Evolutionary conservation across 2,888 invertebrate species (phyloP), one percentile per base, ranked within the genome.

Genomic region (Temnothorax ravouxi): DNA sequence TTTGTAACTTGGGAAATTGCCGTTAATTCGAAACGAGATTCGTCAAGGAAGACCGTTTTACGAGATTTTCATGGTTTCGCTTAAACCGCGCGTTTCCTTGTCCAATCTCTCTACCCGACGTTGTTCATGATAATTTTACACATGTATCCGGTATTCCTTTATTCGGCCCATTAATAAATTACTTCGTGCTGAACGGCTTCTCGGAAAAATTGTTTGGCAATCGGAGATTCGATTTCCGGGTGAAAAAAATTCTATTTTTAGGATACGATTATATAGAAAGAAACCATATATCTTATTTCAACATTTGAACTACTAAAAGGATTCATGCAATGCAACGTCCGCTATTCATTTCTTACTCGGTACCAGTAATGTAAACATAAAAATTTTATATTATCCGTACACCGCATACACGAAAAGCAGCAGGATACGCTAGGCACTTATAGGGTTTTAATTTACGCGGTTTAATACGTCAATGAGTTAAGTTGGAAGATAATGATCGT

Each of bases 1-100:
- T 76, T 41, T 18, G 41, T 11, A 86, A 87, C 80, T 82, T 81
- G 34, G 56, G 82, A 88, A 88, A 88, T 87, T 77, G 72, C 74
- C 1, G 76, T 61, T 80, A 83, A 83, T 80, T 87, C 76, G 21
- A 25, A 29, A 52, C 6, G 25, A 34, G n/a, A 59, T 13, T 44
- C 44, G 21, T 29, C 56, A 66, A 11, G 41, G 29, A 61, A 52
- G 13, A 18, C 18, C n/a, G 56, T 64, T 87, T 88, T 88, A 83
- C 29, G 87, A 67, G 83, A 66, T 75, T 88, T 62, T 83, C 59
- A 84, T 72, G 80, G 61, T 84, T 83, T 34, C 77, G 62, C 81
- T 86, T 64, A 75, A 80, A 62, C 11, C 75, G 15, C 3, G 61
- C 76, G 44, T 67, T 74, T 66, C n/a, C 11, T 38, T 38, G 8